Percentiles rank a stretch among this genome's conserved stretches.
Evolutionary conservation across 2,888 invertebrate species (phyloP).

Genomic region (Drosophila tanythrix): DNA sequence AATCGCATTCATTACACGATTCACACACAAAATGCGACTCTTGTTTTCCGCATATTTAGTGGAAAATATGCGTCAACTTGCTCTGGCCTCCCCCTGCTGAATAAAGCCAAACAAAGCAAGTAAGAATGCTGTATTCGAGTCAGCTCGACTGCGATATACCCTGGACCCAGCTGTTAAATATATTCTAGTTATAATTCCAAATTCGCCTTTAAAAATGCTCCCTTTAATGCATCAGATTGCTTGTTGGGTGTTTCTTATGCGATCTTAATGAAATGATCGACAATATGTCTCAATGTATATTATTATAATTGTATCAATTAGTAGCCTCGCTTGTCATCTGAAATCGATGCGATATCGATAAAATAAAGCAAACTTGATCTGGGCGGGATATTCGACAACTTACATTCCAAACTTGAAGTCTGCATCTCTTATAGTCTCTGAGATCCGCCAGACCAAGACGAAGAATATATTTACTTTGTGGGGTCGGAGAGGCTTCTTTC

Average conservation of each 20-base stretch:
- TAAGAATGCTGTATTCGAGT: not conserved
- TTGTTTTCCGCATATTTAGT: conserved; percentile 60
- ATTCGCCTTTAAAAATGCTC: not conserved
- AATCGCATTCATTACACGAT: conserved; percentile 62
- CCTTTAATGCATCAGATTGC: not conserved
- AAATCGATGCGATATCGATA: not conserved
- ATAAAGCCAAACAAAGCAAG: conserved; percentile 11
- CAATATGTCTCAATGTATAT: not conserved
- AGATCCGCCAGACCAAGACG: not conserved
- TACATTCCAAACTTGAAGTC: not conserved
- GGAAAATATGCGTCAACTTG: conserved; percentile 28
- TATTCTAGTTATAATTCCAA: not conserved
- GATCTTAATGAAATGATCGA: not conserved
- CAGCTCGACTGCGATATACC: not conserved
- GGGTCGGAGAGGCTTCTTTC: not conserved
- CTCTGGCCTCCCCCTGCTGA: not conserved
- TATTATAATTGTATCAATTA: not conserved
- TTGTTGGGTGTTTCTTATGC: not conserved
- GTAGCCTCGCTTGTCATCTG: not conserved
- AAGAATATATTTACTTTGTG: not conserved
- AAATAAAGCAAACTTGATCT: not conserved
- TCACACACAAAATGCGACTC: conserved; percentile 26
- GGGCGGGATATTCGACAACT: too few species aligned
- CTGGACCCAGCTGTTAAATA: not conserved
- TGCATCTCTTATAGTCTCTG: not conserved